Percentiles rank a stretch among this genome's conserved stretches.
phyloP scores from a whole-genome alignment of 2,797 vertebrate species.

The Intellagama lesueurii region DNA sequence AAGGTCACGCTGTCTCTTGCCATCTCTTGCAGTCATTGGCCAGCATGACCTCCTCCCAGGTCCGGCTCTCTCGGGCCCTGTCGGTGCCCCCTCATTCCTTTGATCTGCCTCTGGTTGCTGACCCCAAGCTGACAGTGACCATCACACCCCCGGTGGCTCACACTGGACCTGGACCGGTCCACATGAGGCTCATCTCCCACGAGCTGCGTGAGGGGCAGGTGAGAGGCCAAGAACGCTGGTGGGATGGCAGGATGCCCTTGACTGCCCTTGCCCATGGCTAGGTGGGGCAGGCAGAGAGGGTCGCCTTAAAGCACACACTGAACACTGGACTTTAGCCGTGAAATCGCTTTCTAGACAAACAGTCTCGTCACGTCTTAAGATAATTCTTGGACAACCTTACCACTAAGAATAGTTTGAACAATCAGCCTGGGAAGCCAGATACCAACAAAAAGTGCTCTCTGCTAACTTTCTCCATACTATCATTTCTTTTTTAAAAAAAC shows the following conservation, averaged over 20 bases:
- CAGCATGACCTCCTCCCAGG: slow-evolving; percentile 87
- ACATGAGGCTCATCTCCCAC: slow-evolving; percentile 90
- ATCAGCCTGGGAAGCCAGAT: too few relatives aligned
- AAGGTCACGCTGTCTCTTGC: not conserved
- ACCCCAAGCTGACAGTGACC: slow-evolving; percentile 81
- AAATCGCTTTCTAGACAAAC: not conserved
- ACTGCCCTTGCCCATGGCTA: too few relatives aligned
- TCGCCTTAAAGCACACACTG: too few relatives aligned
- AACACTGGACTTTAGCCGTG: not conserved
- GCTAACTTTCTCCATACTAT: too few relatives aligned
- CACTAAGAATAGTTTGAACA: too few relatives aligned
- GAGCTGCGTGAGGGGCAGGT: slow-evolving; percentile 94
- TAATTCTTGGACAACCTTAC: too few relatives aligned
- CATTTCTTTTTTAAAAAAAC: not conserved
- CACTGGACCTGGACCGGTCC: slow-evolving; percentile 83
- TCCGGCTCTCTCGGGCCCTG: slow-evolving; percentile 88
- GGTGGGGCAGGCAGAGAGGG: not conserved
- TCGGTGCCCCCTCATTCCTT: slow-evolving; percentile 85
- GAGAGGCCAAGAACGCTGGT: slow-evolving; percentile 16
- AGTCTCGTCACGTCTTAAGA: too few relatives aligned
- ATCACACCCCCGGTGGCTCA: slow-evolving; percentile 88
- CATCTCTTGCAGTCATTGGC: slow-evolving; percentile 82
- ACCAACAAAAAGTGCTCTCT: too few relatives aligned
- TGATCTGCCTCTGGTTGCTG: slow-evolving; percentile 84
- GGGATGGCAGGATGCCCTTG: too few relatives aligned